Base-by-base conservation (phyloP, 2,888 invertebrate species). In the Syrphus vitripennis region DNA sequence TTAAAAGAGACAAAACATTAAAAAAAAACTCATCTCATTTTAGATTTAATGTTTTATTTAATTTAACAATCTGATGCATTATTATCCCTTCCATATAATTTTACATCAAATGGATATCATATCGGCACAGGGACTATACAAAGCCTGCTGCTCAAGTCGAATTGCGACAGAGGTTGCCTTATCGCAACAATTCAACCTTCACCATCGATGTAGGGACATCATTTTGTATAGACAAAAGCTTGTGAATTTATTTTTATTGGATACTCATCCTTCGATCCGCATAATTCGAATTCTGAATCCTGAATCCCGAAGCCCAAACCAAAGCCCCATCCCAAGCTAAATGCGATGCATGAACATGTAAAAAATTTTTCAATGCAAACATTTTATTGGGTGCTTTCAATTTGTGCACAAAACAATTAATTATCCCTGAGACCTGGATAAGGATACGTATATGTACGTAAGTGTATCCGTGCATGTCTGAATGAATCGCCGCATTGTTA, bases 371-470 rank as follows among this genome's bases (percentile, higher is more conserved):
- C 63, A 74, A 70, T 63, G 86, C 77, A 86, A 86, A 82, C 86
- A 81, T 86, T 86, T 82, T 81, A 82, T 86, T 86, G 81, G 77
- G 37, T 80, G 80, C 84, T 80, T 84, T 84, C 84, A 84, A 84
- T 84, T 84, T 80, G 80, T 80, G 76, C 84, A 80, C 80, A 81
- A 86, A 86, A 78, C 86, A 81, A 86, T 86, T 86, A 86, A 81
- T 81, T 86, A 86, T 86, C 86, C 77, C 74, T 86, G 86, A 82
- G 81, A 77, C 81, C 77, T 72, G 86, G 77, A 86, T 86, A 86
- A 82, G 81, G 77, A 70, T 70, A 74, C 59, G 59, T 37, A 57
- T 59, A 31, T 50, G 53, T 57, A 72, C 67, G 65, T 74, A 74
- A 78, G 86, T 74, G 74, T 81, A 72, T 50, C 71, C 76, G 72